phyloP scores from a whole-genome alignment of 2,888 invertebrate species.

The Vesta saturnalis region DNA sequence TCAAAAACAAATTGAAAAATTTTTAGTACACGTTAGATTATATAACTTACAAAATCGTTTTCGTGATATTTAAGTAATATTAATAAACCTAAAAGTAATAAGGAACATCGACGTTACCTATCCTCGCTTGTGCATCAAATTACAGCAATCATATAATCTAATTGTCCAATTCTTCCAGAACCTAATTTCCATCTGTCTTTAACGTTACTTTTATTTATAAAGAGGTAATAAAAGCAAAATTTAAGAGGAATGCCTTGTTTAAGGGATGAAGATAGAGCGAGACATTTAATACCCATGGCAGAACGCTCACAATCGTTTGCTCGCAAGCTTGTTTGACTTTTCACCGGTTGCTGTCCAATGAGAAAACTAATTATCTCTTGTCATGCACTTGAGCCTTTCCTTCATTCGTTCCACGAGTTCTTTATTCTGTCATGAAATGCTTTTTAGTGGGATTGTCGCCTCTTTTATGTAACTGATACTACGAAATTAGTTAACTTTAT shows the following conservation, averaged over 20 bases:
- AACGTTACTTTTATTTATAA: constrained; percentile 31
- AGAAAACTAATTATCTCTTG: constrained; percentile 58
- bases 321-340: constrained; percentile 48
- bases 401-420: constrained; percentile 46
- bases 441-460: constrained; percentile 15
- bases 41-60: background rate
- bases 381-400: constrained; percentile 47
- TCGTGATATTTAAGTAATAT: background rate
- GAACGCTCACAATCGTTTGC: constrained; percentile 18
- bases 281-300: constrained; percentile 32
- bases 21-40: background rate
- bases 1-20: no score
- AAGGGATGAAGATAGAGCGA: constrained; percentile 20
- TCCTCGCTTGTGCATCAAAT: constrained; percentile 9
- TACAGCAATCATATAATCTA: constrained; percentile 14
- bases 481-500: constrained; percentile 12
- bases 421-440: constrained; percentile 47
- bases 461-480: constrained; percentile 19
- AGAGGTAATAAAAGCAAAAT: constrained; percentile 34
- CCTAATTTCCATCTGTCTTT: constrained; percentile 21
- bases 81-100: background rate
- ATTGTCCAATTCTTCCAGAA: constrained; percentile 17
- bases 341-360: constrained; percentile 51
- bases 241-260: constrained; percentile 27
- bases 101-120: no score